A percentile compares a stretch with the other conserved stretches of the same genome.
phyloP scores from a whole-genome alignment of 2,797 vertebrate species.

The Urocyon cinereoargenteus region DNA sequence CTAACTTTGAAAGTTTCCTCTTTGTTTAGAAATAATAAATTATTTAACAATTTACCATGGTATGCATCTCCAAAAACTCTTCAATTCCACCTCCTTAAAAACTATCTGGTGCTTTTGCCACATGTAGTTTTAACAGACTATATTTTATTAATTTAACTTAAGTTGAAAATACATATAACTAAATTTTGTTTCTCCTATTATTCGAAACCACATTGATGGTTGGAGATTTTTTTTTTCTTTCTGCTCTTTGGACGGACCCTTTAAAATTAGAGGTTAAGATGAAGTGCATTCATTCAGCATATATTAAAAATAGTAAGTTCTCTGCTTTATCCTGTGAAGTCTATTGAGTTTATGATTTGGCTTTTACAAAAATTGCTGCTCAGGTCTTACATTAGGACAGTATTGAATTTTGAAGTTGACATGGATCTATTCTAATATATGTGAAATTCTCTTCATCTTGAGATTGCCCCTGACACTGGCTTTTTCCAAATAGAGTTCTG shows the following conservation, averaged over 20 bases:
- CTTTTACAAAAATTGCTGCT: slow-evolving; percentile 62
- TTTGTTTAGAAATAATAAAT: slow-evolving; percentile 45
- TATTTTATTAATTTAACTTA: slow-evolving; percentile 50
- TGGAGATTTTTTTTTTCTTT: slow-evolving; percentile 59
- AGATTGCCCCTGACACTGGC: slow-evolving; percentile 32
- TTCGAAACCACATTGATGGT: slow-evolving; percentile 44
- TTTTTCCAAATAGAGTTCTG: slow-evolving; percentile 61
- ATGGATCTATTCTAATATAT: neutral
- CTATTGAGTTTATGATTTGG: slow-evolving; percentile 54
- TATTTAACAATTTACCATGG: slow-evolving; percentile 17
- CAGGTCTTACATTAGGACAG: neutral
- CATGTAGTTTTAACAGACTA: neutral
- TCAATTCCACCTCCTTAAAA: slow-evolving; percentile 31
- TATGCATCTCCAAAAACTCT: slow-evolving; percentile 42
- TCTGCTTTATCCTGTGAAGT: slow-evolving; percentile 48
- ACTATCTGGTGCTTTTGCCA: slow-evolving; percentile 48
- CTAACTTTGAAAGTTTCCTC: slow-evolving; percentile 53
- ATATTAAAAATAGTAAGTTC: slow-evolving; percentile 57
- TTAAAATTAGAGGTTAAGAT: slow-evolving; percentile 56
- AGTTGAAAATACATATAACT: slow-evolving; percentile 27
- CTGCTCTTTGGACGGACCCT: slow-evolving; percentile 54
- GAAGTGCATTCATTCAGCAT: slow-evolving; percentile 46
- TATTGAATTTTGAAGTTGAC: slow-evolving; percentile 48
- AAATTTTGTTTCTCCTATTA: slow-evolving; percentile 56
- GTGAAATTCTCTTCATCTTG: slow-evolving; percentile 61